Base-by-base conservation (phyloP, 2,888 invertebrate species). In the Heliconius cydno region DNA sequence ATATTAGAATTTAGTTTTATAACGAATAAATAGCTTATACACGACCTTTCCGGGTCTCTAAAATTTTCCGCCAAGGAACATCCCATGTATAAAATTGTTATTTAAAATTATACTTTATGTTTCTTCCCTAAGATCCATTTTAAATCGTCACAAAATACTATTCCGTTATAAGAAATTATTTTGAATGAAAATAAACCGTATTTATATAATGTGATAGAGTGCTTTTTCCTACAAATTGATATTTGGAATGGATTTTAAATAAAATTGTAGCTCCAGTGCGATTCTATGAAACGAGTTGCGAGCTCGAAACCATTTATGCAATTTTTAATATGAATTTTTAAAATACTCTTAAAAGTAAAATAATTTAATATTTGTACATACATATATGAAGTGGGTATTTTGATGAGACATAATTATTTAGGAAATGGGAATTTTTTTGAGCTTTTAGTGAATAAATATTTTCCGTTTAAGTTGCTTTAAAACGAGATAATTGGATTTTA, bases 211-310 rank as follows among this genome's bases (percentile, higher is more conserved):
- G 57, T n/a, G 34, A 34, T 57, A 72, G 12, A 34, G 34, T 34
- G 34, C 30, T n/a, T 25, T 72, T 72, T 30, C 19, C 30, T 22
- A 1, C 6, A 72, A 34, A 34, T 13, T 57, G 13, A 30, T 57
- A 34, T 60, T 72, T 57, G 72, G 34, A 57, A n/a, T 57, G 30
- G 72, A 57, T 52, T 57, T 72, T 57, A 72, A 57, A 72, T 72
- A 72, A 72, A 72, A 72, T 72, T 72, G 63, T 15, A 76, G 71
- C 72, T 65, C 46, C 63, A 34, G 72, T 66, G n/a, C 72, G 66
- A 72, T 78, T 72, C 72, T 34, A 34, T 30, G 78, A 78, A 77
- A 78, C 66, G 72, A 57, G 52, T 66, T 78, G 71, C 77, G 60
- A 72, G 72, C 72, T 57, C 57, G 30, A 72, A 72, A 72, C 72